phyloP scores from a whole-genome alignment of 2,797 vertebrate genomes.

The Galaxias olidus region DNA sequence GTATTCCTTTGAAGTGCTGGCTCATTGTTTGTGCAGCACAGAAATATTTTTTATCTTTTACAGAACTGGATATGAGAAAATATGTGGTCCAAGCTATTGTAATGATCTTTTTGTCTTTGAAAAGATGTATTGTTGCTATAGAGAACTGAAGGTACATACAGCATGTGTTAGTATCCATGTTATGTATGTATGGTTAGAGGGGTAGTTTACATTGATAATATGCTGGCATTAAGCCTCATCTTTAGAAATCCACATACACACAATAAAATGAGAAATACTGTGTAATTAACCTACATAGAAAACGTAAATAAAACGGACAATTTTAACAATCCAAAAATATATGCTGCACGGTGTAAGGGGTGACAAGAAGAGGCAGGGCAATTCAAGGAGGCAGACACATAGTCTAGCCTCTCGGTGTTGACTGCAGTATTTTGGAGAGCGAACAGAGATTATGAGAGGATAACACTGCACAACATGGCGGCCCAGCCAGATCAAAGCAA shows the following conservation, averaged over 20 bases:
- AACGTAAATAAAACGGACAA: no score
- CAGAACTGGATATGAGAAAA: slow-evolving; percentile 41
- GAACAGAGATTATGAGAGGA: slow-evolving; percentile 67
- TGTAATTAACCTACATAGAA: no score
- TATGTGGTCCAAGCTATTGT: no score
- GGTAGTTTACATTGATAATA: no score
- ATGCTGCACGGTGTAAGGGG: slow-evolving; percentile 5
- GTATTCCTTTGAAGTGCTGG: slow-evolving; percentile 65
- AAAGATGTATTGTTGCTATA: slow-evolving; percentile 43
- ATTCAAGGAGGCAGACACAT: slow-evolving; percentile 32
- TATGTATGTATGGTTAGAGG: no score
- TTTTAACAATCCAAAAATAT: no score
- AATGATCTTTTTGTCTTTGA: slow-evolving; percentile 34
- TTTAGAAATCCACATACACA: no score
- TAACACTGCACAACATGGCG: slow-evolving; percentile 71
- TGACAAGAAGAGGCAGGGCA: slow-evolving; percentile 34
- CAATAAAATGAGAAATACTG: no score
- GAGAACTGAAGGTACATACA: no score
- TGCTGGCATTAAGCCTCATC: no score
- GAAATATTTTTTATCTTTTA: slow-evolving; percentile 15
- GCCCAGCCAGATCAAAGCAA: slow-evolving; percentile 73
- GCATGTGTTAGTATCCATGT: no score
- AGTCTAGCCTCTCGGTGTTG: slow-evolving; percentile 48
- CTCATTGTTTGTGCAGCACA: slow-evolving; percentile 37
- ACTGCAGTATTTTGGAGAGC: slow-evolving; percentile 59